These are phyloP conservation scores for Colletes collaris DNA, from an alignment of 2,888 invertebrate species.

Conservation along the genomic window DNA sequence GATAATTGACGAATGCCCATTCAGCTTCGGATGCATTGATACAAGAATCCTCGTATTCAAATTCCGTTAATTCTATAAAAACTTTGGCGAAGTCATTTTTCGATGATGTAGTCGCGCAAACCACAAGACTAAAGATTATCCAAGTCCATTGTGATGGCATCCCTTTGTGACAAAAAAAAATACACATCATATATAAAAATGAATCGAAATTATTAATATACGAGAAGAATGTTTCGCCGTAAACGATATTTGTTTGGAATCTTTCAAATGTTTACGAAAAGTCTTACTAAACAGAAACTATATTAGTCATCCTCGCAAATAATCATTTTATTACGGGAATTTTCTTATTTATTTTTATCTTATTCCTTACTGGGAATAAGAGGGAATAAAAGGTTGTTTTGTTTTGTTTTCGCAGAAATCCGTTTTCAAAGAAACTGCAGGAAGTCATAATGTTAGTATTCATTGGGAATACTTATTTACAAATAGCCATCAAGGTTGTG, in stretches of 20 bases:
- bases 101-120: slow-evolving; percentile 43
- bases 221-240: neutral
- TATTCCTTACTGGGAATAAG: no score
- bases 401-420: no score
- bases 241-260: neutral
- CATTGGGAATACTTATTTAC: no score
- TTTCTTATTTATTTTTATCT: neutral
- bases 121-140: slow-evolving; percentile 53
- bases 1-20: slow-evolving; percentile 74
- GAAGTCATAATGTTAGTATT: no score
- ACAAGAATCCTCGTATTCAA: slow-evolving; percentile 77
- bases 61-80: slow-evolving; percentile 69
- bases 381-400: no score
- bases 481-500: no score
- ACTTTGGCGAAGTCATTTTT: slow-evolving; percentile 47
- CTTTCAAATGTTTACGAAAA: neutral
- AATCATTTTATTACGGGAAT: slow-evolving; percentile 13
- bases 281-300: neutral
- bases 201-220: no score
- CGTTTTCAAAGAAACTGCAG: no score
- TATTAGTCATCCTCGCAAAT: neutral
- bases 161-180: slow-evolving; percentile 48
- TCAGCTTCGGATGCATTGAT: slow-evolving; percentile 67
- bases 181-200: neutral
- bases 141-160: slow-evolving; percentile 64